A percentile compares a stretch with the other conserved stretches of the same genome.
These are phyloP conservation scores for Odontothrips loti DNA, from an alignment of 2,888 invertebrate genomes.

Conservation along the genomic window DNA sequence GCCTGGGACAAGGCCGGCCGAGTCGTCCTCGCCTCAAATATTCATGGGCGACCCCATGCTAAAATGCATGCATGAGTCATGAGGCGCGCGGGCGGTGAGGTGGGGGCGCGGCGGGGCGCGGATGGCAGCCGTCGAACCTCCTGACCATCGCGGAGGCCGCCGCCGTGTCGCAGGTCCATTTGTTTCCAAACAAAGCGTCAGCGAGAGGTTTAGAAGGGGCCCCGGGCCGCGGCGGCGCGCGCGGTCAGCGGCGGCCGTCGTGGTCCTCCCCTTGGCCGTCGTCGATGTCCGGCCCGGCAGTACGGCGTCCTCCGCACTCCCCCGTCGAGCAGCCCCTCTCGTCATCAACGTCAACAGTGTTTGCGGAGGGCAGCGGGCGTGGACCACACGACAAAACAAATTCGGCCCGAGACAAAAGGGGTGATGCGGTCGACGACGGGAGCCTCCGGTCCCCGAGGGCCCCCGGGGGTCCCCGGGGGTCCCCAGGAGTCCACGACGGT, in stretches of 20 bases:
- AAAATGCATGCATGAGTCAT: constrained; percentile 8
- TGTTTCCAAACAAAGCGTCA: background rate
- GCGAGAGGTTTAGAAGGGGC: background rate
- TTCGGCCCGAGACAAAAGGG: background rate
- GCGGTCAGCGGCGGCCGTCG: background rate
- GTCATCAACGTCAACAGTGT: too few species aligned
- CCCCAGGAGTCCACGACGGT: background rate
- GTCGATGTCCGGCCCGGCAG: too few species aligned
- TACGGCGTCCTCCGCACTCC: too few species aligned
- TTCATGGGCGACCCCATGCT: background rate
- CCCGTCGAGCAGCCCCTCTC: too few species aligned
- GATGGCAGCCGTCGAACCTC: background rate
- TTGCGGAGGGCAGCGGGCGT: too few species aligned
- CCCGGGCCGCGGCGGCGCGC: background rate
- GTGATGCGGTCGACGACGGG: background rate
- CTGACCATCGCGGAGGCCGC: too few species aligned
- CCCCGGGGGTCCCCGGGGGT: background rate
- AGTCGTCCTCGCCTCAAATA: background rate
- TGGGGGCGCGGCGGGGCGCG: background rate
- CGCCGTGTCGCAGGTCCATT: background rate
- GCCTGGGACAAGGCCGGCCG: too few species aligned
- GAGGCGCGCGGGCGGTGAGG: background rate
- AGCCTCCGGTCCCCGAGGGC: background rate
- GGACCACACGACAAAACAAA: background rate
- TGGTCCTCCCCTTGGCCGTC: too few species aligned